phyloP scores from a whole-genome alignment of 2,888 invertebrate genomes.

The Leptinotarsa haldemani region DNA sequence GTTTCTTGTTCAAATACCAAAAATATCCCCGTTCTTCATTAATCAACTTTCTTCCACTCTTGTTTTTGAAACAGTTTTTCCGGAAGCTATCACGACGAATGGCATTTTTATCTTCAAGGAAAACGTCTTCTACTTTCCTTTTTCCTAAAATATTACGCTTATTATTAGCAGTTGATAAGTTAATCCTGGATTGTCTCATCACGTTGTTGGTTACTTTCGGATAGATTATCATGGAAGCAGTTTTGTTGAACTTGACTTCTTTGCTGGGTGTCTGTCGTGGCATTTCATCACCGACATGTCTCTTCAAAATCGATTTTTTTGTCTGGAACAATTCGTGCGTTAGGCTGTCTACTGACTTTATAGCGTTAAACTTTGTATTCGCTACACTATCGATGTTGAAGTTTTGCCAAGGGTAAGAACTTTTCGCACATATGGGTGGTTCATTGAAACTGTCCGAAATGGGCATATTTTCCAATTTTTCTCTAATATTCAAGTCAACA shows the following conservation, averaged over 20 bases:
- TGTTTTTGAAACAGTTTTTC: constrained; percentile 4
- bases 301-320: constrained; percentile 35
- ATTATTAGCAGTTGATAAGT: constrained; percentile 21
- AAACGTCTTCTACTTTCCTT: constrained; percentile 18
- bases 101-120: background rate
- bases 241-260: constrained; percentile 37
- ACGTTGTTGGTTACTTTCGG: constrained; percentile 29
- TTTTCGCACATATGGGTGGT: constrained; percentile 27
- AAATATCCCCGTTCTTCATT: constrained; percentile 20
- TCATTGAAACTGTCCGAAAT: constrained; percentile 1
- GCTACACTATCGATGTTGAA: constrained; percentile 37
- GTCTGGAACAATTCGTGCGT: constrained; percentile 23
- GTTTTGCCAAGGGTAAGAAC: constrained; percentile 49
- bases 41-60: background rate
- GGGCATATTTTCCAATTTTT: constrained; percentile 36
- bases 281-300: constrained; percentile 5
- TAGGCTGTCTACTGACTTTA: constrained; percentile 29
- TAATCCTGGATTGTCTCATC: constrained; percentile 30
- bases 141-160: constrained; percentile 11
- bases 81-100: background rate
- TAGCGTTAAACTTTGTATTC: constrained; percentile 20
- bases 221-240: constrained; percentile 32
- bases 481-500: constrained; percentile 34
- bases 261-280: constrained; percentile 12
- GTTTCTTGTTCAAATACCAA: constrained; percentile 24